Conservation (phyloP, 2,797 vertebrate genomes). For the Brachyalestes nurse region DNA sequence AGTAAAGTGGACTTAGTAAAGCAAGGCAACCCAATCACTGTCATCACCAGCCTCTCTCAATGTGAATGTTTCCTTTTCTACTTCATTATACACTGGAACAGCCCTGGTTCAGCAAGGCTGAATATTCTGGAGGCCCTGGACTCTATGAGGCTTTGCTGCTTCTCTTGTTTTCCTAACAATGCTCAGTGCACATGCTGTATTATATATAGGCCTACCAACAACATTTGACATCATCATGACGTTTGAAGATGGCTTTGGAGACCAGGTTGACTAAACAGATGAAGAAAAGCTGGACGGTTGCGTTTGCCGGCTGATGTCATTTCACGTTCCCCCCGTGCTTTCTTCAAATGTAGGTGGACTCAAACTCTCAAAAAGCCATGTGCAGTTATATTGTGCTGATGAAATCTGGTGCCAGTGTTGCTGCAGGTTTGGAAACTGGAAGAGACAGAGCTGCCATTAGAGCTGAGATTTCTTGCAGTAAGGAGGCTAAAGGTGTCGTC, state of each 20-base stretch:
- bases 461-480: conserved; percentile 40
- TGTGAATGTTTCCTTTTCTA: conserved; percentile 61
- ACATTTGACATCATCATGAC: neutral
- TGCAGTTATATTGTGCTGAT: conserved; percentile 40
- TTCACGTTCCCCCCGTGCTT: neutral
- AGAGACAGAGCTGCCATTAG: conserved; percentile 49
- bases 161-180: conserved; percentile 26
- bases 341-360: conserved; percentile 31
- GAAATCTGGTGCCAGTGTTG: conserved; percentile 54
- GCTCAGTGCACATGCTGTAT: conserved; percentile 31
- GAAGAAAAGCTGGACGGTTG: conserved; percentile 6
- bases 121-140: conserved; percentile 9
- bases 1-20: conserved; percentile 5
- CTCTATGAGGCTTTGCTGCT: conserved; percentile 37
- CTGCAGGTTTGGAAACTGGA: conserved; percentile 34
- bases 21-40: conserved; percentile 22
- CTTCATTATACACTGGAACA: conserved; percentile 60
- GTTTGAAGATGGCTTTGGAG: neutral
- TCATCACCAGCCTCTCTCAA: conserved; percentile 46
- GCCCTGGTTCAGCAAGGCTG: conserved; percentile 31
- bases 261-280: neutral
- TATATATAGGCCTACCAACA: conserved; percentile 1
- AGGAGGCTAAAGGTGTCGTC: conserved; percentile 25
- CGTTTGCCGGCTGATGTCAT: neutral
- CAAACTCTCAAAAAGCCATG: conserved; percentile 54